A percentile compares a stretch with the other conserved stretches of the same genome.
Conservation (phyloP, 92 coral and sea anemone species). For the Blastomussa wellsi region DNA sequence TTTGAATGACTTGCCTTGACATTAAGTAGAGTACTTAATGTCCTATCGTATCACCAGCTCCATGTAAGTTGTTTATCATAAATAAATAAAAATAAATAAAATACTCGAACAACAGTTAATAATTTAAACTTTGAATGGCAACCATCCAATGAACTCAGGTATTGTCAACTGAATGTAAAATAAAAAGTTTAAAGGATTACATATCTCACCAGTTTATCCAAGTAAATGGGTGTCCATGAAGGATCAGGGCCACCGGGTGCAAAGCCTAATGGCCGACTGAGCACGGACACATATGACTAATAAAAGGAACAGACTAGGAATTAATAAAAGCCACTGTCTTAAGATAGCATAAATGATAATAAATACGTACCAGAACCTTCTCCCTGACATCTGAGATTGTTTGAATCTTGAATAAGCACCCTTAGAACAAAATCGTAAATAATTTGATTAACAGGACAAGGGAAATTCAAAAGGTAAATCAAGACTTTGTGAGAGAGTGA, state of each 20-base stretch:
- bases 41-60: no score
- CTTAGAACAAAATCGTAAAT: constrained; percentile 36
- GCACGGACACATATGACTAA: constrained; percentile 84
- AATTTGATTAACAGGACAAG: background rate
- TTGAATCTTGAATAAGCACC: constrained; percentile 87
- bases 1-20: no score
- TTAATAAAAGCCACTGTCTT: no score
- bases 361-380: constrained; percentile 86
- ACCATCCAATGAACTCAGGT: background rate
- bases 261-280: constrained; percentile 88
- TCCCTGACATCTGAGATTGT: constrained; percentile 94
- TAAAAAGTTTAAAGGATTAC: background rate
- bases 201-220: constrained; percentile 60
- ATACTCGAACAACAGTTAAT: no score
- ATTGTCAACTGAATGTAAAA: background rate
- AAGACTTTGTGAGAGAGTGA: no score
- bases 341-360: background rate
- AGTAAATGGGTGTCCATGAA: constrained; percentile 75
- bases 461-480: no score
- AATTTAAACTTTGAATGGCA: no score
- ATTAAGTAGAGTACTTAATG: no score
- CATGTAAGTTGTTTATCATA: no score
- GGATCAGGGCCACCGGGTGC: constrained; percentile 28
- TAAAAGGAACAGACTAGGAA: background rate
- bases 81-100: no score